phyloP scores from a whole-genome alignment of 1,140 invertebrate species.

The Drosophila ananassae region DNA sequence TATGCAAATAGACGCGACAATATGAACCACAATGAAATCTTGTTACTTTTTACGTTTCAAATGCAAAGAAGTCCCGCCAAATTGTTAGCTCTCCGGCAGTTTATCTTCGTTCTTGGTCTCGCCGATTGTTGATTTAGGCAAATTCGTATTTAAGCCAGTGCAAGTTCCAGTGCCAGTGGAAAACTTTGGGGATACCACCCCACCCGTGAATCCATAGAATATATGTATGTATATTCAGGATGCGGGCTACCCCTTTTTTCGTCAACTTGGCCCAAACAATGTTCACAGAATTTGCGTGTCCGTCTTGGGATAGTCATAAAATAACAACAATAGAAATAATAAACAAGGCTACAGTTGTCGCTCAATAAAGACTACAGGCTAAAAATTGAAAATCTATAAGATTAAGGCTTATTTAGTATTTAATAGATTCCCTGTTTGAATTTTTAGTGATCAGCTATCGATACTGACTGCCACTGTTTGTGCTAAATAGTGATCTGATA shows the following conservation, averaged over 20 bases:
- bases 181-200: conserved; percentile 36
- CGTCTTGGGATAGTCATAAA: conserved; percentile 39
- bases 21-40: conserved; percentile 46
- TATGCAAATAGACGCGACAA: conserved; percentile 65
- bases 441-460: too few species aligned
- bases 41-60: conserved; percentile 53
- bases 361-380: neutral
- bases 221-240: conserved; percentile 13
- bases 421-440: too few species aligned
- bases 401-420: too few species aligned
- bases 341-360: neutral
- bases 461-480: too few species aligned
- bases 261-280: conserved; percentile 37
- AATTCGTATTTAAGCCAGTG: conserved; percentile 65
- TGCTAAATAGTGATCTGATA: too few species aligned
- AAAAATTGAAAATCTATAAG: too few species aligned
- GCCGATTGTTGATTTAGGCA: conserved; percentile 74
- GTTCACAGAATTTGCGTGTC: conserved; percentile 29
- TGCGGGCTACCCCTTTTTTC: conserved; percentile 39
- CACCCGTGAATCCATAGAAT: conserved; percentile 42
- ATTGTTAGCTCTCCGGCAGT: conserved; percentile 22
- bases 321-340: conserved; percentile 4
- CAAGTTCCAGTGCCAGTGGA: neutral
- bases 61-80: conserved; percentile 54
- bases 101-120: conserved; percentile 37